Conservation (phyloP, 2,113 vertebrate genomes). For the Daphoenositta chrysoptera region DNA sequence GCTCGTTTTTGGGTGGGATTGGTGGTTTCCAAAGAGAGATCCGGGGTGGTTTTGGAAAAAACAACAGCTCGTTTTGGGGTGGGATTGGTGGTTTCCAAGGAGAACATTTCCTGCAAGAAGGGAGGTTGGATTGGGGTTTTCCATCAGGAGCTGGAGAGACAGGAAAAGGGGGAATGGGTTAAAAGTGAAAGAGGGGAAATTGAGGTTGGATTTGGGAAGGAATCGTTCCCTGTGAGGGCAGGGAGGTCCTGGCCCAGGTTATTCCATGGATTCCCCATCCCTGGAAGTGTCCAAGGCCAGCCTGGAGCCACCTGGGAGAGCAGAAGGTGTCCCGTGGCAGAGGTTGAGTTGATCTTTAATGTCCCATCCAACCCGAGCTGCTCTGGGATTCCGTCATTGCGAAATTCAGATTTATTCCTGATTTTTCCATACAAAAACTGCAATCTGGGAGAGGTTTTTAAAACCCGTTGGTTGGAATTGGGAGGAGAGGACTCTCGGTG, state of each 20-base stretch:
- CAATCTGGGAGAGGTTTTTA: background rate
- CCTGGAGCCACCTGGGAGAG: too few relatives aligned
- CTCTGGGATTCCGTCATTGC: background rate
- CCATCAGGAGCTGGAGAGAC: background rate
- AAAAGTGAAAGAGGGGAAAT: background rate
- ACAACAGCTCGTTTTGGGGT: accelerated
- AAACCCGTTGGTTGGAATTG: accelerated
- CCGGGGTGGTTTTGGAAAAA: background rate
- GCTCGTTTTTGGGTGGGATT: background rate
- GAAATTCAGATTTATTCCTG: background rate
- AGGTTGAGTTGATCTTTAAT: background rate
- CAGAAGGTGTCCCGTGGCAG: background rate
- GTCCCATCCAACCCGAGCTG: background rate
- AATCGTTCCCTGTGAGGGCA: background rate
- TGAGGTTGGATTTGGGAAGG: background rate
- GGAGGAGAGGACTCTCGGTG: accelerated
- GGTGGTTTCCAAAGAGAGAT: background rate
- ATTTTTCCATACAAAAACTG: background rate
- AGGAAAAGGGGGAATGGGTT: background rate
- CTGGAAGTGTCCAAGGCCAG: background rate
- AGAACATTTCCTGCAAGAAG: background rate
- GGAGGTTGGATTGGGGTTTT: background rate
- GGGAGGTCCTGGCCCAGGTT: too few relatives aligned
- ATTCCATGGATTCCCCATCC: background rate
- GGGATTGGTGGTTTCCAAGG: background rate